These are phyloP conservation scores for Mamestra brassicae DNA, from an alignment of 2,888 invertebrate genomes.

Conservation along the genomic window DNA sequence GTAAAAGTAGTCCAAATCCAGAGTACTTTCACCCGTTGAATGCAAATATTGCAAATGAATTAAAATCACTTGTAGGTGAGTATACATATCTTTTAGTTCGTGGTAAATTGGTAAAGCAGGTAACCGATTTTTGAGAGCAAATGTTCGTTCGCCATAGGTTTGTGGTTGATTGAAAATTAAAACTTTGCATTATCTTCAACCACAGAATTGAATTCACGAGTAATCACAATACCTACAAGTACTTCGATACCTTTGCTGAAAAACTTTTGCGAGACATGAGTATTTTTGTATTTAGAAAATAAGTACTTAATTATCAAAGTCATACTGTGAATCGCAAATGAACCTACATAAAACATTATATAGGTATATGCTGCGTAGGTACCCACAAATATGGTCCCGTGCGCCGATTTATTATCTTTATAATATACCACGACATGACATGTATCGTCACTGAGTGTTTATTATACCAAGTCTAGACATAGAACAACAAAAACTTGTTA, in stretches of 20 bases:
- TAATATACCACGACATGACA: conserved; percentile 5
- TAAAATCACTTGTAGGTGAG: no score
- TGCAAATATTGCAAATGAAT: no score
- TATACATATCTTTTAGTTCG: no score
- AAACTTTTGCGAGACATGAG: neutral
- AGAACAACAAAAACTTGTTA: neutral
- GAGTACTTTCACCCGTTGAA: no score
- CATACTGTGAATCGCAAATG: neutral
- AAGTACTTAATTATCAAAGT: neutral
- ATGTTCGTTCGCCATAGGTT: neutral
- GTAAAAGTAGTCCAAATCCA: no score
- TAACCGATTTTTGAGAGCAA: neutral
- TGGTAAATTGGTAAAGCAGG: no score
- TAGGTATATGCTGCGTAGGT: neutral
- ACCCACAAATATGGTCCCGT: no score
- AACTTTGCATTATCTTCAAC: neutral
- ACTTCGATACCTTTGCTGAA: neutral
- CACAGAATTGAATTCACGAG: neutral
- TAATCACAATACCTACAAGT: neutral
- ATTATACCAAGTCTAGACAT: conserved; percentile 21
- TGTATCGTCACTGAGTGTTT: conserved; percentile 5
- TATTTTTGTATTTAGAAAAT: neutral
- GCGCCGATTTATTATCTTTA: neutral
- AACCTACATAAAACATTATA: conserved; percentile 2
- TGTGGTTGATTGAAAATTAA: conserved; percentile 4